Percentiles rank a stretch among this genome's conserved stretches.
Evolutionary conservation across 1,140 invertebrate species (phyloP).

Genomic region (Drosophila chauvacae): DNA sequence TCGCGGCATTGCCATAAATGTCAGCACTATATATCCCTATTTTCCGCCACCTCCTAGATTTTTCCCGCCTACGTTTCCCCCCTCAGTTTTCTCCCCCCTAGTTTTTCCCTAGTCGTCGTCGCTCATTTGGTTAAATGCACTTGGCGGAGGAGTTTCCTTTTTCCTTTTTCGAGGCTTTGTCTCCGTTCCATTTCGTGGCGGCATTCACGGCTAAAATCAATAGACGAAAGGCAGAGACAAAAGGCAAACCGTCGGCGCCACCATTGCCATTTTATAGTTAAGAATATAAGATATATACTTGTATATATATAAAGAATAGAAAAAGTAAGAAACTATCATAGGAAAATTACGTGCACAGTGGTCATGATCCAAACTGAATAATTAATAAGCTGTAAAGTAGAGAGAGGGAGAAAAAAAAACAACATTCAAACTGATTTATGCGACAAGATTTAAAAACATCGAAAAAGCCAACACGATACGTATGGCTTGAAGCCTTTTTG

Average conservation of each 20-base stretch:
- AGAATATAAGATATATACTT: not conserved
- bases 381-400: constrained; percentile 7
- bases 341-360: constrained; percentile 11
- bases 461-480: not conserved
- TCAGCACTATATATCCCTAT: constrained; percentile 40
- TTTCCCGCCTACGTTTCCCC: not conserved
- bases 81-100: not conserved
- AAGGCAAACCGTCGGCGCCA: constrained; percentile 47
- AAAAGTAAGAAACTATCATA: not conserved
- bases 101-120: not conserved
- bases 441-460: not conserved
- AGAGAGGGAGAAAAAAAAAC: not conserved
- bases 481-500: constrained; percentile 2
- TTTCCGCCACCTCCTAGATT: constrained; percentile 15
- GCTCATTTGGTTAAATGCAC: constrained; percentile 68
- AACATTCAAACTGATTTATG: constrained; percentile 15
- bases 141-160: constrained; percentile 36
- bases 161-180: constrained; percentile 20
- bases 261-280: constrained; percentile 36
- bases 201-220: constrained; percentile 51
- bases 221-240: constrained; percentile 47
- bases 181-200: constrained; percentile 18
- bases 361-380: not conserved
- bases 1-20: constrained; percentile 24
- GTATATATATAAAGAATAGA: not conserved